Percentiles rank a stretch among this genome's conserved stretches.
These are phyloP conservation scores for Chaetogeoica ovagalla DNA, from an alignment of 2,888 invertebrate species.

Conservation along the genomic window DNA sequence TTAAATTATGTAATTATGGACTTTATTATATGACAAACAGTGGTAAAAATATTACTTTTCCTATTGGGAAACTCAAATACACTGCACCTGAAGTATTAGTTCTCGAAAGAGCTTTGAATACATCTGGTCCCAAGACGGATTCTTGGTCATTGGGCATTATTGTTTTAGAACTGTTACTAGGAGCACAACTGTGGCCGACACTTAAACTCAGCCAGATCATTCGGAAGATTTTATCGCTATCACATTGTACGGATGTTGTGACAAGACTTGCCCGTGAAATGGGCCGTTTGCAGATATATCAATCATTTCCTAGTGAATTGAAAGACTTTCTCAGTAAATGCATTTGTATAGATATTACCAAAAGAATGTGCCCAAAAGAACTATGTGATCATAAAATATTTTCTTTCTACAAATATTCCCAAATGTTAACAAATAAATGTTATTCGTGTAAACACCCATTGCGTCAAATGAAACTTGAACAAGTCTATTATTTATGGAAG, in stretches of 20 bases:
- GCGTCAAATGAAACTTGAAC: constrained; percentile 64
- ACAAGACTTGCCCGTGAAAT: constrained; percentile 79
- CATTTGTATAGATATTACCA: constrained; percentile 69
- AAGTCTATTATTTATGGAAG: constrained; percentile 93
- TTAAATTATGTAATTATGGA: constrained; percentile 92
- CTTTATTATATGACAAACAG: constrained; percentile 86
- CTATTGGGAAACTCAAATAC: constrained; percentile 76
- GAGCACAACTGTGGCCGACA: constrained; percentile 72
- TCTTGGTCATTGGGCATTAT: constrained; percentile 95
- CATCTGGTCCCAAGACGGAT: constrained; percentile 77
- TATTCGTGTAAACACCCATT: constrained; percentile 54
- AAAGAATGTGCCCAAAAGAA: constrained; percentile 67
- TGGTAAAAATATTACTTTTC: constrained; percentile 87
- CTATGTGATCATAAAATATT: constrained; percentile 66
- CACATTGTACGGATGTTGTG: constrained; percentile 67
- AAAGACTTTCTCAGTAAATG: constrained; percentile 70
- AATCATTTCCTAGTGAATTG: constrained; percentile 62
- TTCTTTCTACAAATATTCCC: constrained; percentile 14
- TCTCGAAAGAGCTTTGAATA: constrained; percentile 59
- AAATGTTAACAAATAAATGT: constrained; percentile 36
- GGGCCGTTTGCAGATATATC: constrained; percentile 69
- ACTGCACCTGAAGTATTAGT: constrained; percentile 81
- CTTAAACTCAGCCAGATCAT: constrained; percentile 75
- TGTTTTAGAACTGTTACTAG: constrained; percentile 76
- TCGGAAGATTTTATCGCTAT: constrained; percentile 73